Base-by-base conservation (phyloP, 2,888 invertebrate genomes). In the Bellardia pandia region DNA sequence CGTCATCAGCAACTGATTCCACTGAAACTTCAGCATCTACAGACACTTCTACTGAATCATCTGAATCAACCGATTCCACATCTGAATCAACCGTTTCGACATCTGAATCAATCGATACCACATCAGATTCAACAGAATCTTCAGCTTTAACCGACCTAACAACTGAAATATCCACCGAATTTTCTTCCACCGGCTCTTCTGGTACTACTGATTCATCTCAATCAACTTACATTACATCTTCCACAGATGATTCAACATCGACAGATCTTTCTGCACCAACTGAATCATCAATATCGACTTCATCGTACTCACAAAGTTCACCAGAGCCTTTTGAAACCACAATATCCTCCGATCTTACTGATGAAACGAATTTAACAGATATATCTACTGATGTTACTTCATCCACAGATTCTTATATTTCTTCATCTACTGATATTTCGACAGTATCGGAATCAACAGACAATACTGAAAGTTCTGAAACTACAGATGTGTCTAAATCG, bases 361-460 rank as follows among this genome's bases (percentile, higher is more conserved):
- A 56, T 45, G 42, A 71, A 11, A 68, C 83, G 5, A 51, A 42
- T 68, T 75, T 89, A 58, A 80, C 89, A 72, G 88, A 86, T 82
- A 33, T n/a, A 51, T 56, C 86, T 45, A 88, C 90, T 14, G 90
- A 90, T 66, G 60, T 37, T 5, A 83, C 89, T 0, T 42, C 68
- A 5, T 82, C 89, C 7, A 82, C 90, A 5, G 80, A n/a, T 33
- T 69, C 48, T 53, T 66, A 74, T 9, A 58, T 11, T 42, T 86
- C 88, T 7, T 53, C 78, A 11, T 76, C 89, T 9, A 81, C 89
- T 11, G 88, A 88, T 30, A 72, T 1, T 13, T 74, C 71, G 9
- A 45, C 48, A n/a, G 30, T 77, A 30, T 74, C 77, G 3, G 79
- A 71, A 45, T 45, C 76, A 78, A 71, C 76, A n/a, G 14, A n/a